These are phyloP conservation scores for Helarctos malayanus DNA, from an alignment of 2,797 vertebrate species.

Conservation along the genomic window DNA sequence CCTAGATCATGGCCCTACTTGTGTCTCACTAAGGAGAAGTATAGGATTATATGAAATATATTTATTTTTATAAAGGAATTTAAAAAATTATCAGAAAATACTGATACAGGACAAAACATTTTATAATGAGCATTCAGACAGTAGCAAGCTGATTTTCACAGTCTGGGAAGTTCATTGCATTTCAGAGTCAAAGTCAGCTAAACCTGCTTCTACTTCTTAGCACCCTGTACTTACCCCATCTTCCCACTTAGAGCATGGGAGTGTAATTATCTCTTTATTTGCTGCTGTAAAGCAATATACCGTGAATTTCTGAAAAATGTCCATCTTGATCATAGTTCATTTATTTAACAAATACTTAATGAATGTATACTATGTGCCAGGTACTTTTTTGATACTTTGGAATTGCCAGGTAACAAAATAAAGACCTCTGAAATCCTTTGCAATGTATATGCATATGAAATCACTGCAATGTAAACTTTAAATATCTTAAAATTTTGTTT, in stretches of 20 bases:
- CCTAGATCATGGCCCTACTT: not conserved
- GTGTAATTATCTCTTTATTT: not conserved
- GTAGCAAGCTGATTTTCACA: not conserved
- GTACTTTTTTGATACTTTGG: not conserved
- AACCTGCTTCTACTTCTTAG: not conserved
- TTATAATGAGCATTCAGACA: constrained; percentile 43
- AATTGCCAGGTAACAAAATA: not conserved
- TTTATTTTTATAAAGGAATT: constrained; percentile 56
- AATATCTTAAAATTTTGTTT: constrained; percentile 17
- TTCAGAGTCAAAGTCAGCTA: not conserved
- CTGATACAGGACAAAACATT: not conserved
- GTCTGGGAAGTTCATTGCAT: not conserved
- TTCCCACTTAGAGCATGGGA: not conserved
- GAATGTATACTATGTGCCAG: not conserved
- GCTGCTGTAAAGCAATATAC: not conserved
- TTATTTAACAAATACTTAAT: constrained; percentile 48
- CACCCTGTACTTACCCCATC: not conserved
- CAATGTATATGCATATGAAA: not conserved
- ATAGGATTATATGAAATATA: constrained; percentile 31
- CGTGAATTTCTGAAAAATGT: constrained; percentile 29
- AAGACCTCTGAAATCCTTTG: constrained; percentile 12
- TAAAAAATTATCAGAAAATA: constrained; percentile 40
- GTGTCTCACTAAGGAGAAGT: constrained; percentile 44
- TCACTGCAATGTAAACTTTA: not conserved
- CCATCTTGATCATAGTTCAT: not conserved